These are phyloP conservation scores for Vulpes ferrilata DNA, from an alignment of 2,113 vertebrate genomes.

Conservation along the genomic window DNA sequence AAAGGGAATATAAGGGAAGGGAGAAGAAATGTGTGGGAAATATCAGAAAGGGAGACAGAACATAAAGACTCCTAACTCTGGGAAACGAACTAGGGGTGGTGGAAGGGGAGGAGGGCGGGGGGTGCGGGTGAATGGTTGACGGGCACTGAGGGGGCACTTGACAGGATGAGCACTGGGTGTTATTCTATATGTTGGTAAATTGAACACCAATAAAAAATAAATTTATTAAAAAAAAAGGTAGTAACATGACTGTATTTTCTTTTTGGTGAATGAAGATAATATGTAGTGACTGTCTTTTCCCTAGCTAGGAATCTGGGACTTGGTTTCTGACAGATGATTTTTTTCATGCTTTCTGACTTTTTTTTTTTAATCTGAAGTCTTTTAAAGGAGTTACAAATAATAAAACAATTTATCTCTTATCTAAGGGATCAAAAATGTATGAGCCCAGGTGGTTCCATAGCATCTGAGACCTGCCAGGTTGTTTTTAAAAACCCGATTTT, in stretches of 20 bases:
- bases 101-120: too few relatives aligned
- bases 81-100: too few relatives aligned
- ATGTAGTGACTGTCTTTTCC: not conserved
- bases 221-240: too few relatives aligned
- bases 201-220: too few relatives aligned
- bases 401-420: not conserved
- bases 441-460: not conserved
- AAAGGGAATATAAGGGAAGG: too few relatives aligned
- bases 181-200: too few relatives aligned
- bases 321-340: not conserved
- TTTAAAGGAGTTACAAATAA: not conserved
- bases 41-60: too few relatives aligned
- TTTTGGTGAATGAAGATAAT: conserved; percentile 33
- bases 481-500: not conserved
- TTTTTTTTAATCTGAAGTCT: not conserved
- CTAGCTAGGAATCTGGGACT: conserved; percentile 15
- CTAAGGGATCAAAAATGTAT: not conserved
- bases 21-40: too few relatives aligned
- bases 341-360: not conserved
- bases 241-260: not conserved
- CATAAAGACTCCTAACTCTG: too few relatives aligned
- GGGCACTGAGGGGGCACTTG: too few relatives aligned
- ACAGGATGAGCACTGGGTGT: too few relatives aligned
- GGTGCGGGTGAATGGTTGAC: too few relatives aligned
- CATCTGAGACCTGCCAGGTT: not conserved